These are phyloP conservation scores for Mnemiopsis leidyi DNA, from an alignment of 37 sponge, comb jelly and placozoan genomes.

Conservation along the genomic window DNA sequence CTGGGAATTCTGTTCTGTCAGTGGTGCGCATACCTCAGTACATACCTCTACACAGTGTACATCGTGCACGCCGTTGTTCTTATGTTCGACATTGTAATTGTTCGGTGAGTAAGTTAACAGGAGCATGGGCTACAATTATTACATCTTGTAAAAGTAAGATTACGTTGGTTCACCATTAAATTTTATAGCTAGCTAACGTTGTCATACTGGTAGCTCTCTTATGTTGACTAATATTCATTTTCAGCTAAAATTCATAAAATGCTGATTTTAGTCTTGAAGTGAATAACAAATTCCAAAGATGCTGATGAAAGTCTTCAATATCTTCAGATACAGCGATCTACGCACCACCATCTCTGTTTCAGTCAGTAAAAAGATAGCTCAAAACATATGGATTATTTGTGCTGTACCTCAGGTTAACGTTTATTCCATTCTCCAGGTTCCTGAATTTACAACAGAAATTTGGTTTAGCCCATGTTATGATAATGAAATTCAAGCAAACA, in stretches of 20 bases:
- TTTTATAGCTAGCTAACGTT: no score
- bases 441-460: no score
- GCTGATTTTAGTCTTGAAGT: no score
- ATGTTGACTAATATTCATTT: neutral
- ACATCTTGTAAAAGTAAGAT: no score
- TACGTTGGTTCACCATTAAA: no score
- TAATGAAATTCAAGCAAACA: no score
- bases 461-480: neutral
- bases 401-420: neutral
- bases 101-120: neutral
- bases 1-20: conserved; percentile 3
- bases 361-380: neutral
- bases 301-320: no score
- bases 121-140: no score
- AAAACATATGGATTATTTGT: conserved; percentile 4
- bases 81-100: neutral
- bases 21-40: conserved; percentile 25
- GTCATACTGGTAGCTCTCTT: neutral
- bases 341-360: conserved; percentile 32
- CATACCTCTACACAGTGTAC: conserved; percentile 34
- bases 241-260: neutral
- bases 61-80: conserved; percentile 9
- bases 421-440: neutral
- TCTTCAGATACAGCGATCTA: conserved; percentile 16
- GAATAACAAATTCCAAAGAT: no score